Base-by-base conservation (phyloP, 1,140 invertebrate genomes). In the Lethocerus indicus region DNA sequence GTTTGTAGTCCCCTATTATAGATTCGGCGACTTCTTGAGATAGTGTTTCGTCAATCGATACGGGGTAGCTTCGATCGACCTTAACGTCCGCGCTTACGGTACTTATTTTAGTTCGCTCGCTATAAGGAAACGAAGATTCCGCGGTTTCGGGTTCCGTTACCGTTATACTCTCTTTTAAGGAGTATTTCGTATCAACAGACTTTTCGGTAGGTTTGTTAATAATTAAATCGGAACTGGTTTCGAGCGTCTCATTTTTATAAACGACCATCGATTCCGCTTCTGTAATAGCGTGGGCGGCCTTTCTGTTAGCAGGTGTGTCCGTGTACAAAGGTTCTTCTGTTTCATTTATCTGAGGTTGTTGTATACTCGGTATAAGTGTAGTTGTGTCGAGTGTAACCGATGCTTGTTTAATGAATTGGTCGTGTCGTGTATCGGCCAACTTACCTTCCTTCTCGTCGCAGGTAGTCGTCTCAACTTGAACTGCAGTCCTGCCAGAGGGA, bases 11-110 rank as follows among this genome's bases (percentile, higher is more conserved):
- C 21, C 43, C 39, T 25, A 37, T 29, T 13, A 55, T 48, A 1
- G 50, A 49, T 50, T 56, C 24, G 24, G 50, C 47, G 20, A 40
- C 49, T 49, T 55, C 47, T 25, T 58, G 51, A 29, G 50, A 27
- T 29, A 46, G 39, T 26, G 47, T 49, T 49, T 55, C 55, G 36
- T 43, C 45, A 41, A 57, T 44, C 20, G 52, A 16, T 9, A 57
- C 12, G 32, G 48, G 46, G 20, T 44, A 45, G 16, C 29, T 49
- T 16, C 52, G 46, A 28, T 28, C 32, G 43, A 57, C 16, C 27
- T 49, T 48, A 20, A 56, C 23, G 7, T 18, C 44, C 21, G 55
- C 45, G 41, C 32, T 51, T n/a, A 36, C 29, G 28, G 16, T 24
- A 32, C 23, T 28, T 26, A 23, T 14, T 43, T 49, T 47, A 41